Evolutionary conservation across 2,113 vertebrate genomes (phyloP).

Genomic region (Phoenicopterus ruber): DNA sequence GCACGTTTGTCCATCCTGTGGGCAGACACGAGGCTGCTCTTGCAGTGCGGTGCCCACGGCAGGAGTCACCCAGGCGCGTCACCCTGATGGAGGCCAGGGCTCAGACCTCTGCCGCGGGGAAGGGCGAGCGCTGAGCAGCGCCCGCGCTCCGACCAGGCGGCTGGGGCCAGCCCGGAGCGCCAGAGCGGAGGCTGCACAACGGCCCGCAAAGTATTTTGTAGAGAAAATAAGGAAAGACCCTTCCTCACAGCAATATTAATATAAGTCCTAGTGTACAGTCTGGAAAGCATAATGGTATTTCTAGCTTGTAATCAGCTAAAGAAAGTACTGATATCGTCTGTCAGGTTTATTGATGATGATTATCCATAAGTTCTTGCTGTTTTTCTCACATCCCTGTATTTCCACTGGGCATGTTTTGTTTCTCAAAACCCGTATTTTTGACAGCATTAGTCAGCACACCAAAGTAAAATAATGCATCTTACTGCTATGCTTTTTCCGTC

Average conservation of each 20-base stretch:
- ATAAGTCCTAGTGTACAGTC: neutral
- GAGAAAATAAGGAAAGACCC: neutral
- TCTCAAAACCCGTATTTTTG: neutral
- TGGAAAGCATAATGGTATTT: neutral
- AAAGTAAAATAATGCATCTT: neutral
- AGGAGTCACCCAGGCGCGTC: neutral
- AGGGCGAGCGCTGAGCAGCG: rapidly evolving
- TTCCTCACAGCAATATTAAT: neutral
- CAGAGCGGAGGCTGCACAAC: neutral
- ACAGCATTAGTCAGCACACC: neutral
- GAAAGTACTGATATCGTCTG: neutral
- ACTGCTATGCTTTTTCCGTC: neutral
- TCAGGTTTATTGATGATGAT: neutral
- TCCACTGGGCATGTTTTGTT: neutral
- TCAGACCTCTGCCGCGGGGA: neutral
- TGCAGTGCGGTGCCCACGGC: neutral
- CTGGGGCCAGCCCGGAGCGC: neutral
- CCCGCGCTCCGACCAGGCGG: neutral
- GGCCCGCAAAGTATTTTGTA: neutral
- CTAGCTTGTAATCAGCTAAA: neutral
- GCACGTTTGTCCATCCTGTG: neutral
- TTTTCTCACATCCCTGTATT: neutral
- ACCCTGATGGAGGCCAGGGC: neutral
- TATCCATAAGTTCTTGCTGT: neutral
- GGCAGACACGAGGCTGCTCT: neutral